phyloP scores from a whole-genome alignment of 2,888 invertebrate genomes.

The Rhynchonema sp. region DNA sequence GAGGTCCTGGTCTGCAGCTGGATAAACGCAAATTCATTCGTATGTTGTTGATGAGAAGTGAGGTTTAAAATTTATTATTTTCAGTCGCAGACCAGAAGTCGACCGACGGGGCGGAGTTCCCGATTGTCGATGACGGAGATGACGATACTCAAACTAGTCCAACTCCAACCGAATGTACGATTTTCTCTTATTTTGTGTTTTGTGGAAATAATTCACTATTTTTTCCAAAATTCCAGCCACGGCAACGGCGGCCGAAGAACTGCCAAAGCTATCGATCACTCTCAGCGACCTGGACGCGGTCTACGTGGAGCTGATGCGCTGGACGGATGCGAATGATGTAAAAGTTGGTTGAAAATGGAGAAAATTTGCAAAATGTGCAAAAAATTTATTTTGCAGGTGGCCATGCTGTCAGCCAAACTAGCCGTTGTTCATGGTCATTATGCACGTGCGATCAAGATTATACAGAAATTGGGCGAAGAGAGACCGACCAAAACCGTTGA shows the following conservation, averaged over 20 bases:
- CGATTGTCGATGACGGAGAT: too few species aligned
- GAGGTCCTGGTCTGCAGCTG: too few species aligned
- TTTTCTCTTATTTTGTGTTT: not conserved
- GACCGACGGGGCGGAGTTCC: too few species aligned
- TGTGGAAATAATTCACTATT: not conserved
- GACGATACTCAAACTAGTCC: not conserved
- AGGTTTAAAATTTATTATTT: too few species aligned
- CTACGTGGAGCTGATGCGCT: slow-evolving; percentile 55
- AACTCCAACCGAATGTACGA: not conserved
- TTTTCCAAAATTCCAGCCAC: not conserved
- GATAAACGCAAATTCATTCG: too few species aligned
- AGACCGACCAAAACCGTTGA: slow-evolving; percentile 53
- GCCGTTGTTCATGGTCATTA: slow-evolving; percentile 55
- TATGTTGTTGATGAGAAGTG: too few species aligned
- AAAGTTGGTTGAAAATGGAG: too few species aligned
- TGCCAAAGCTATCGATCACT: slow-evolving; percentile 3
- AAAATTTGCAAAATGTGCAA: too few species aligned
- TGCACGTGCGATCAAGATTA: slow-evolving; percentile 57
- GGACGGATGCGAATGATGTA: slow-evolving; percentile 53
- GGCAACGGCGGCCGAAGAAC: not conserved
- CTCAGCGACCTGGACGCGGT: slow-evolving; percentile 39
- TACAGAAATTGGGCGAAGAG: slow-evolving; percentile 58
- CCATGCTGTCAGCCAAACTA: slow-evolving; percentile 36
- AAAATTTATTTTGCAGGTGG: too few species aligned
- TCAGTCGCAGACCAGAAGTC: too few species aligned